A percentile compares a stretch with the other conserved stretches of the same genome.
Conservation (phyloP, 2,888 invertebrate species). For the Eupithecia abbreviata region DNA sequence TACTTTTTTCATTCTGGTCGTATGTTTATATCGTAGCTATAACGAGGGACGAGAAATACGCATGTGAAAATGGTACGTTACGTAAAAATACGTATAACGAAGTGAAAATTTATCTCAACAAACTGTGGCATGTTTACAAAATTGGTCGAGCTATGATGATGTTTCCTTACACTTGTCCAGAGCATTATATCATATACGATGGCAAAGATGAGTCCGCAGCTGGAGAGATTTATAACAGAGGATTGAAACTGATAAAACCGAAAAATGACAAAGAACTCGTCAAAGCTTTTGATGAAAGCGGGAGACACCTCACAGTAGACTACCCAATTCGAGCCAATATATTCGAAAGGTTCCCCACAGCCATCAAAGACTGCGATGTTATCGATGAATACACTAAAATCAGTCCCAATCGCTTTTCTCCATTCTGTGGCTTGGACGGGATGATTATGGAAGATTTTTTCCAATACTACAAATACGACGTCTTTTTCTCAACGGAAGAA, state of each 20-base stretch:
- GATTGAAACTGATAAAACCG: conserved; percentile 48
- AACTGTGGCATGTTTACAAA: conserved; percentile 55
- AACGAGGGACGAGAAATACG: conserved; percentile 40
- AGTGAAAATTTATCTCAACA: conserved; percentile 54
- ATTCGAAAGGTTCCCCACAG: conserved; percentile 61
- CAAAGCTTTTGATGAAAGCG: conserved; percentile 34
- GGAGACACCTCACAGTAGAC: conserved; percentile 45
- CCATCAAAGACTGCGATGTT: conserved; percentile 52
- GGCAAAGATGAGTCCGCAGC: conserved; percentile 44
- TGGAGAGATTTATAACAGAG: conserved; percentile 54
- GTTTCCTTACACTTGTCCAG: conserved; percentile 58
- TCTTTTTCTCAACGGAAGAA: conserved; percentile 41
- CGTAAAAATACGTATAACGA: conserved; percentile 34
- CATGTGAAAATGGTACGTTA: conserved; percentile 52
- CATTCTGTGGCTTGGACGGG: conserved; percentile 62
- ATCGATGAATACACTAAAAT: conserved; percentile 49
- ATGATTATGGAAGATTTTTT: conserved; percentile 59
- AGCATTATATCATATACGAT: conserved; percentile 49
- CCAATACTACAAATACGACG: conserved; percentile 53
- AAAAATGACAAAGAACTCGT: conserved; percentile 35
- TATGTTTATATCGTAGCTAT: conserved; percentile 52
- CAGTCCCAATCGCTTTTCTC: conserved; percentile 44
- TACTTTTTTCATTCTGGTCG: conserved; percentile 49
- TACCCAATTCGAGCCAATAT: conserved; percentile 59
- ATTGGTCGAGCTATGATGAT: conserved; percentile 48